These are phyloP conservation scores for Gandaritis pyraliata DNA, from an alignment of 2,888 invertebrate species.

Conservation along the genomic window DNA sequence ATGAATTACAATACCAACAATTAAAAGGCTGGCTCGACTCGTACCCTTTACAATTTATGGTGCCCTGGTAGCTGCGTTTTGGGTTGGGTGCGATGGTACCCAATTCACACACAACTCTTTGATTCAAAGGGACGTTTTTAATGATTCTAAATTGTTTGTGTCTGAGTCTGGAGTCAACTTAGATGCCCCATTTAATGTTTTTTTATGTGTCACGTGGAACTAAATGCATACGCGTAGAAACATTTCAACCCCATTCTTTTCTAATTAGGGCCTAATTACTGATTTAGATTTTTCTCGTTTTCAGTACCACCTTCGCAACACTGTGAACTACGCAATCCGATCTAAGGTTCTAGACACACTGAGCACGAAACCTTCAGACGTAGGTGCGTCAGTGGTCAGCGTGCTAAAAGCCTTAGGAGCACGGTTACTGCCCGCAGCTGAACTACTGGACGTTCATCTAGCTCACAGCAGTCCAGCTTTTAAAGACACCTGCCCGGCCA, in stretches of 20 bases:
- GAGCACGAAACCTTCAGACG: conserved; percentile 65
- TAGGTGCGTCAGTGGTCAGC: conserved; percentile 66
- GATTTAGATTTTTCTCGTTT: neutral
- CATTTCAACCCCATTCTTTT: too few relatives aligned
- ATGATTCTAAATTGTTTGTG: too few relatives aligned
- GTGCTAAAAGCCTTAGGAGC: conserved; percentile 66
- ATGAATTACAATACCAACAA: conserved; percentile 21
- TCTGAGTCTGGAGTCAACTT: too few relatives aligned
- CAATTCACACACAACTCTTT: conserved; percentile 4
- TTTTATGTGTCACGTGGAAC: too few relatives aligned
- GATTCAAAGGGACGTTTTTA: conserved; percentile 3
- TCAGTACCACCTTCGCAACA: conserved; percentile 72
- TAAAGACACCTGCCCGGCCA: conserved; percentile 68
- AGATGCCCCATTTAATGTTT: too few relatives aligned
- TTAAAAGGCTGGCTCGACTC: conserved; percentile 23
- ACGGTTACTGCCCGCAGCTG: conserved; percentile 64
- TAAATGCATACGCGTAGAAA: too few relatives aligned
- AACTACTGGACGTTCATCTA: conserved; percentile 70
- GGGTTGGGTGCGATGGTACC: conserved; percentile 7
- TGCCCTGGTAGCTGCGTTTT: conserved; percentile 17
- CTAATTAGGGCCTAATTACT: too few relatives aligned
- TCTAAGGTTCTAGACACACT: conserved; percentile 58
- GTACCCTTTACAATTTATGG: conserved; percentile 21
- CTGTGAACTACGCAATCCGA: conserved; percentile 67
- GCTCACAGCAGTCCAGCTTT: conserved; percentile 72